Percentiles rank a stretch among this genome's conserved stretches.
Conservation (phyloP, 2,888 invertebrate species). For the Lasioglossum marginatum region DNA sequence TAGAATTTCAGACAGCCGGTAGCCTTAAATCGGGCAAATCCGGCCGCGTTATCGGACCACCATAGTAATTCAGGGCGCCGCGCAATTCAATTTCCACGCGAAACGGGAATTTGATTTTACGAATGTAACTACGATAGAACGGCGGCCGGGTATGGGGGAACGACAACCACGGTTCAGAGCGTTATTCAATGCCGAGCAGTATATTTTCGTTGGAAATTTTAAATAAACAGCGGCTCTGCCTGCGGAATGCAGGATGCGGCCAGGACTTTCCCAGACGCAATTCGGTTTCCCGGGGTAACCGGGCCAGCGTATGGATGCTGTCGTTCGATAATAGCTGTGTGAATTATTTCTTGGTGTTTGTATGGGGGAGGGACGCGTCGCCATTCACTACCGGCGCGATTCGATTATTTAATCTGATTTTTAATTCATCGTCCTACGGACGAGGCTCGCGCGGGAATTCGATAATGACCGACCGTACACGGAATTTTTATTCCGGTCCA, state of each 20-base stretch:
- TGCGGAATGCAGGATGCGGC: neutral
- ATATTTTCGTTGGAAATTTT: slow-evolving; percentile 48
- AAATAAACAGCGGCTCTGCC: slow-evolving; percentile 57
- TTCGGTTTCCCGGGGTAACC: slow-evolving; percentile 57
- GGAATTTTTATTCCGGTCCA: neutral
- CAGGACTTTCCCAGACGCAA: slow-evolving; percentile 37
- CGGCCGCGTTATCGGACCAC: neutral
- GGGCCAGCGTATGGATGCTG: slow-evolving; percentile 29
- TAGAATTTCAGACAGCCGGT: neutral
- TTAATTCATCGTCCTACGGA: neutral
- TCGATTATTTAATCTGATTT: slow-evolving; percentile 23
- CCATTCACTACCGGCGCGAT: neutral
- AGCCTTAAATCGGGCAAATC: neutral
- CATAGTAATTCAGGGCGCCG: slow-evolving; percentile 19
- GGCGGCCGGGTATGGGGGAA: neutral
- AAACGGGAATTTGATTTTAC: slow-evolving; percentile 43
- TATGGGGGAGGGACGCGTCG: neutral
- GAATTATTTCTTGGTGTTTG: slow-evolving; percentile 57
- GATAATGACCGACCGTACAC: neutral
- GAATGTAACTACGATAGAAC: slow-evolving; percentile 28
- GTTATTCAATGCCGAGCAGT: slow-evolving; percentile 26
- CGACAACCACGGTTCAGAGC: slow-evolving; percentile 5
- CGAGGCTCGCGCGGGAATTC: neutral
- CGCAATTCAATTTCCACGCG: slow-evolving; percentile 36
- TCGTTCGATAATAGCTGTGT: slow-evolving; percentile 45